A percentile compares a stretch with the other conserved stretches of the same genome.
phyloP scores from a whole-genome alignment of 2,888 invertebrate species.

The Andrena camellia region DNA sequence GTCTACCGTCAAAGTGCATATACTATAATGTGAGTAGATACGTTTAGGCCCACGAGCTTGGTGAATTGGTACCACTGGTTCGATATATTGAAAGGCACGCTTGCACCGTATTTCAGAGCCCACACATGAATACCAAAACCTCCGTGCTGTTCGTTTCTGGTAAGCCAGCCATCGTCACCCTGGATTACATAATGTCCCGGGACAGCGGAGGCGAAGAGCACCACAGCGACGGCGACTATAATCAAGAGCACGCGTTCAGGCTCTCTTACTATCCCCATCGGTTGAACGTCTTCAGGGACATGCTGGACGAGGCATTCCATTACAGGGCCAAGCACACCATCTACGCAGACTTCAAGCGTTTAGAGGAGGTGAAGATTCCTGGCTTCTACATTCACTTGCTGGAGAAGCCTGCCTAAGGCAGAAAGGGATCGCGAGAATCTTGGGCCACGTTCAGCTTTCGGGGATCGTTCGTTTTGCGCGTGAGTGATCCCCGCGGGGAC shows the following conservation, averaged over 20 bases:
- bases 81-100: neutral
- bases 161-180: slow-evolving; percentile 91
- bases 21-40: slow-evolving; percentile 93
- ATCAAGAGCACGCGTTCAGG: slow-evolving; percentile 89
- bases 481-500: too few relatives aligned
- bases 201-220: slow-evolving; percentile 75
- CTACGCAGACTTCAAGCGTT: slow-evolving; percentile 93
- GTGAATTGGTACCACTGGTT: too few relatives aligned
- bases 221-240: slow-evolving; percentile 77
- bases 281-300: slow-evolving; percentile 89
- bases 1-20: slow-evolving; percentile 93
- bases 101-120: slow-evolving; percentile 87
- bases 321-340: slow-evolving; percentile 89
- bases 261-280: slow-evolving; percentile 95
- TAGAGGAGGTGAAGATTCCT: slow-evolving; percentile 88
- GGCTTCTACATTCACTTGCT: slow-evolving; percentile 95
- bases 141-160: slow-evolving; percentile 93
- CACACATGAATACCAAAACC: slow-evolving; percentile 93
- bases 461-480: neutral
- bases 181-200: slow-evolving; percentile 91
- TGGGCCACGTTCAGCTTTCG: too few relatives aligned
- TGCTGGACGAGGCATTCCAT: slow-evolving; percentile 91
- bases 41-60: too few relatives aligned
- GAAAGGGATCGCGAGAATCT: neutral
- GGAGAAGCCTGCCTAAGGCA: slow-evolving; percentile 86